phyloP scores from a whole-genome alignment of 1,140 invertebrate genomes.

The Ridgeia piscesae region DNA sequence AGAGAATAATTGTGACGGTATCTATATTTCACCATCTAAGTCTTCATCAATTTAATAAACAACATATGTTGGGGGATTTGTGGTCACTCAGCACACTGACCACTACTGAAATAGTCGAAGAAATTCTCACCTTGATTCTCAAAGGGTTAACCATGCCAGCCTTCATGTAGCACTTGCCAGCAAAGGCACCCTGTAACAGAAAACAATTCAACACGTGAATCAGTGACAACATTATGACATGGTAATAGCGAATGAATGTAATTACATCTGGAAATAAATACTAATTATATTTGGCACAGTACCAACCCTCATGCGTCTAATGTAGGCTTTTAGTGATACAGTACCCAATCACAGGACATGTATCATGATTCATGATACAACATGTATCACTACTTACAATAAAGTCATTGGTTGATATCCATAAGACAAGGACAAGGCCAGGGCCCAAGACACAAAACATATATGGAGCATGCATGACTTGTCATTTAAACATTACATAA shows the following conservation, averaged over 20 bases:
- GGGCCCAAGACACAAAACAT: no score
- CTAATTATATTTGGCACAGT: not conserved
- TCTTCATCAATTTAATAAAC: not conserved
- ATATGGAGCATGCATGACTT: no score
- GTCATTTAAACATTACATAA: no score
- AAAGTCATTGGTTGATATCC: no score
- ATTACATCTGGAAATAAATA: not conserved
- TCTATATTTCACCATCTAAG: not conserved
- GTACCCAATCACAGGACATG: no score
- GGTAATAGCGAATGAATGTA: no score
- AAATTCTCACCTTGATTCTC: constrained; percentile 14
- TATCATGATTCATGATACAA: no score
- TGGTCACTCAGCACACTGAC: not conserved
- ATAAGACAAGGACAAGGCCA: no score
- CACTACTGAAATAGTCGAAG: not conserved
- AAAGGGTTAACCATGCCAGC: constrained; percentile 24
- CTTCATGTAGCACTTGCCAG: constrained; percentile 18
- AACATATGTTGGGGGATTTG: not conserved
- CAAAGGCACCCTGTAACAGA: constrained; percentile 24
- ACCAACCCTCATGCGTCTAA: no score
- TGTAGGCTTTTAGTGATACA: no score
- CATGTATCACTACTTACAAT: no score
- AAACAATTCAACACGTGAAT: not conserved
- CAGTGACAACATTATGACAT: not conserved
- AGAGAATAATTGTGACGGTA: not conserved